These are phyloP conservation scores for Metellina segmentata DNA, from an alignment of 2,888 invertebrate species.

Conservation along the genomic window DNA sequence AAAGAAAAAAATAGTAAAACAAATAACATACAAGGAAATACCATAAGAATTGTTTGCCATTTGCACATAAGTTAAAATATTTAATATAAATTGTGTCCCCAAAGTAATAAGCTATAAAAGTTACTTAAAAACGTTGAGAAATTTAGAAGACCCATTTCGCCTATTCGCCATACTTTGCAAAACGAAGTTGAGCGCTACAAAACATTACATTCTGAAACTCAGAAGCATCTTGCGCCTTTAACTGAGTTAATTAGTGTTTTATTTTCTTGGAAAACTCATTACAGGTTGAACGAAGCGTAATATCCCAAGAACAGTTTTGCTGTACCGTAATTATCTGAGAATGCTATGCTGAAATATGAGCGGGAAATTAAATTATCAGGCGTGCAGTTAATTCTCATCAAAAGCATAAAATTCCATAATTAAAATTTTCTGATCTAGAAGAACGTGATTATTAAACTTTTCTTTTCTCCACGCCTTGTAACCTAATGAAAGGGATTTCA, in stretches of 20 bases:
- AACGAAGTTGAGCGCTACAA: not conserved
- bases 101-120: not conserved
- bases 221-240: not conserved
- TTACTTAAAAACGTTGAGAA: not conserved
- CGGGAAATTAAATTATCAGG: conserved; percentile 12
- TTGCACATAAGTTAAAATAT: too few species aligned
- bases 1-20: too few species aligned
- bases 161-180: not conserved
- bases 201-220: conserved; percentile 9
- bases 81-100: too few species aligned
- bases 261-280: conserved; percentile 37
- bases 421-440: conserved; percentile 8
- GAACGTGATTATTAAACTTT: not conserved
- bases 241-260: not conserved
- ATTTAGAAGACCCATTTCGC: not conserved
- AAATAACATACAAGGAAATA: too few species aligned
- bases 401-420: conserved; percentile 12
- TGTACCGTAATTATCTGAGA: conserved; percentile 11
- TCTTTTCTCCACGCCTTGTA: not conserved
- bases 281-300: conserved; percentile 9
- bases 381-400: not conserved
- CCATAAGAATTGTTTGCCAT: too few species aligned
- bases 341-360: conserved; percentile 5
- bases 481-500: not conserved
- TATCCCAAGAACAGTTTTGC: not conserved